Evolutionary conservation across 37 sponge, comb jelly and placozoan species (phyloP).

Genomic region (Ephydatia muelleri): DNA sequence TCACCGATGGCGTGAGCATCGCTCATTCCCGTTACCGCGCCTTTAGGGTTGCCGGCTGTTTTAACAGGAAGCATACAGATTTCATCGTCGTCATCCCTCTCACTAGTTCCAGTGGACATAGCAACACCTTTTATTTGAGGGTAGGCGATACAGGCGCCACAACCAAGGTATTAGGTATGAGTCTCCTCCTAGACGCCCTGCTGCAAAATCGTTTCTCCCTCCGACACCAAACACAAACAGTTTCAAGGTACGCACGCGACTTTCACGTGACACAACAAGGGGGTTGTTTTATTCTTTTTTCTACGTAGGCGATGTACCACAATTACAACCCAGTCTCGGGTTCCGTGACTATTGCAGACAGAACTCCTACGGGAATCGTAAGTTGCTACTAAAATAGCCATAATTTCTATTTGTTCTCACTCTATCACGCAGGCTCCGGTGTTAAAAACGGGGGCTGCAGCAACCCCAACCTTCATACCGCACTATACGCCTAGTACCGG

Average conservation of each 20-base stretch:
- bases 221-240: no score
- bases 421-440: neutral
- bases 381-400: neutral
- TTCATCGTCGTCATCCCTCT: neutral
- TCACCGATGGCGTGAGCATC: neutral
- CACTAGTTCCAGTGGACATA: neutral
- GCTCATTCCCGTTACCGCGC: neutral
- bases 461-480: slow-evolving; percentile 31
- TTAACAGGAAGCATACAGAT: neutral
- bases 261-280: neutral
- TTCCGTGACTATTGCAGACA: slow-evolving; percentile 12
- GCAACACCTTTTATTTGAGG: neutral
- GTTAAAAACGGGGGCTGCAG: neutral
- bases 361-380: neutral
- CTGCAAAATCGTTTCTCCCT: no score
- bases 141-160: no score
- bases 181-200: no score
- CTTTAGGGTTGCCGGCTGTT: neutral
- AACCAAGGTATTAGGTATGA: no score
- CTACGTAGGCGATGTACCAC: slow-evolving; percentile 20
- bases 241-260: no score
- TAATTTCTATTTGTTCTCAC: neutral
- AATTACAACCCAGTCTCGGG: slow-evolving; percentile 33
- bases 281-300: neutral
- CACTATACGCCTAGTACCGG: slow-evolving; percentile 20